Conservation (phyloP, 2,113 vertebrate genomes). For the western clawed frog (Xenopus tropicalis) region UCB_Xtro_10.0 CM004443.2:45510001-45510500, state of each 20-base stretch:
- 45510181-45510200: constrained; percentile 36
- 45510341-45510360: constrained; percentile 45
- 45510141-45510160: constrained; percentile 16
- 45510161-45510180: constrained; percentile 26
- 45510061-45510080: not conserved
- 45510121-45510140: constrained; percentile 17
- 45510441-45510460: constrained; percentile 44
- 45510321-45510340: constrained; percentile 41
- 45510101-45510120: not conserved
- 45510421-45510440: constrained; percentile 37
- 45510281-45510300: constrained; percentile 38
- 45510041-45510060: not conserved
- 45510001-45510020: not conserved
- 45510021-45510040: not conserved
- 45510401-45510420: constrained; percentile 39
- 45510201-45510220: constrained; percentile 30
- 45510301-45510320: constrained; percentile 37
- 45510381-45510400: constrained; percentile 35
- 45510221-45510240: constrained; percentile 36
- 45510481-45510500: constrained; percentile 37
- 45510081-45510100: not conserved
- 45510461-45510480: constrained; percentile 40
- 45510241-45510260: constrained; percentile 46
- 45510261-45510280: constrained; percentile 36
- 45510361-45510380: constrained; percentile 38